Percentiles rank a stretch among this genome's conserved stretches.
Evolutionary conservation across 2,888 invertebrate species (phyloP).

Genomic region (Melanophora roralis): DNA sequence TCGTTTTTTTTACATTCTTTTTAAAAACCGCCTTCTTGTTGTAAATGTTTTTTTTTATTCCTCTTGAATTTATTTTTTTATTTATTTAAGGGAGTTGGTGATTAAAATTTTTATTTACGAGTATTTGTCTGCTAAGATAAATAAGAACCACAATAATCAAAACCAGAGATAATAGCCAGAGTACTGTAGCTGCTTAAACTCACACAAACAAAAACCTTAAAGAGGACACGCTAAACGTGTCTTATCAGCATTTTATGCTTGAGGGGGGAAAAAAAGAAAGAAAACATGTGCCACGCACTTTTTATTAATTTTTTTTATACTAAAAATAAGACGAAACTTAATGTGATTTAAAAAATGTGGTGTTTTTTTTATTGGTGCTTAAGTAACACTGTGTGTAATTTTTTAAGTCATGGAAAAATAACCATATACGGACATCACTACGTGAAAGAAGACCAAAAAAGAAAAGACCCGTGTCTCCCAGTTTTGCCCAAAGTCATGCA

Average conservation of each 20-base stretch:
- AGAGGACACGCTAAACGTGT: conserved; percentile 55
- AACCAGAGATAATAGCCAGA: conserved; percentile 24
- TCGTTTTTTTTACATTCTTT: neutral
- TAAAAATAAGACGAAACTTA: neutral
- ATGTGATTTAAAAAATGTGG: neutral
- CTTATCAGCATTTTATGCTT: conserved; percentile 42
- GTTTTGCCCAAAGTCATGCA: too few species aligned
- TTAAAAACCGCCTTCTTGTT: neutral
- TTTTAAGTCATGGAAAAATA: too few species aligned
- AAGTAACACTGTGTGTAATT: too few species aligned
- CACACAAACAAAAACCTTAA: conserved; percentile 28
- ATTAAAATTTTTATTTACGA: conserved; percentile 59
- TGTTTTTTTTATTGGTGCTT: too few species aligned
- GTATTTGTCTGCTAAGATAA: conserved; percentile 40
- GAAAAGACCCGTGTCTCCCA: too few species aligned
- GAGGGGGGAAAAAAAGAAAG: conserved; percentile 31
- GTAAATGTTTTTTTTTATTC: neutral
- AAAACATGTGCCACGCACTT: conserved; percentile 43
- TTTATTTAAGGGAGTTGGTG: conserved; percentile 50
- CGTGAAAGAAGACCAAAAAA: too few species aligned
- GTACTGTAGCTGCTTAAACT: conserved; percentile 2
- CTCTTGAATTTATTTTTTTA: neutral
- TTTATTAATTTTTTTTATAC: conserved; percentile 28
- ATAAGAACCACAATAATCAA: conserved; percentile 3
- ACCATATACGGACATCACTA: too few species aligned